Conservation (phyloP, 2,113 vertebrate species). For the Notarius lentiginosus region DNA sequence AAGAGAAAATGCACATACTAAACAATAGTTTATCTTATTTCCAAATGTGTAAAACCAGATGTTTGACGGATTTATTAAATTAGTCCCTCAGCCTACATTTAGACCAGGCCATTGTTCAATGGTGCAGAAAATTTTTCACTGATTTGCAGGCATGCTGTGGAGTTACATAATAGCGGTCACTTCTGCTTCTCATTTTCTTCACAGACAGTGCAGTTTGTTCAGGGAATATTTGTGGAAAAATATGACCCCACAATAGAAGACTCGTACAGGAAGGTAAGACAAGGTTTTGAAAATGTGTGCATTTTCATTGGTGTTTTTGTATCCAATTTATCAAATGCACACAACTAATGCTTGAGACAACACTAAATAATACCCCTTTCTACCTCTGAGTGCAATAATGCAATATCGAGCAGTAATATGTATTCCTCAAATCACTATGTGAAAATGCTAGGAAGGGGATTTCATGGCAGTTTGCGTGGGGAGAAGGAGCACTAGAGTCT, state of each 20-base stretch:
- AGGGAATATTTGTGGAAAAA: conserved; percentile 99
- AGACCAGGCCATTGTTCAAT: background rate
- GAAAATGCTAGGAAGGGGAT: too few species aligned
- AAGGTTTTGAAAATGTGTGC: background rate
- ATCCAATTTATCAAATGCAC: background rate
- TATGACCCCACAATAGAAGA: conserved; percentile 99
- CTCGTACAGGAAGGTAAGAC: conserved; percentile 95
- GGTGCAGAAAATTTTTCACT: background rate
- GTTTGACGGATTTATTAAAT: too few species aligned
- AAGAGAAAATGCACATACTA: conserved; percentile 61
- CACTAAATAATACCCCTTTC: background rate
- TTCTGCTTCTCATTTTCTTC: conserved; percentile 40
- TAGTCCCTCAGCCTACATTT: background rate
- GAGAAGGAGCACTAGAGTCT: too few species aligned
- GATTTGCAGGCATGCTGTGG: background rate
- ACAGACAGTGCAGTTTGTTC: conserved; percentile 98
- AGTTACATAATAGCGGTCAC: background rate
- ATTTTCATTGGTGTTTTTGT: background rate
- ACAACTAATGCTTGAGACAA: background rate
- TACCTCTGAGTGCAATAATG: background rate
- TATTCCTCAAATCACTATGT: background rate
- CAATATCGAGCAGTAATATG: background rate
- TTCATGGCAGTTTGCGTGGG: background rate
- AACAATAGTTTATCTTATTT: background rate
- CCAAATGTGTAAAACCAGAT: background rate